phyloP scores from a whole-genome alignment of 2,888 invertebrate genomes.

The Camponotus fellah region DNA sequence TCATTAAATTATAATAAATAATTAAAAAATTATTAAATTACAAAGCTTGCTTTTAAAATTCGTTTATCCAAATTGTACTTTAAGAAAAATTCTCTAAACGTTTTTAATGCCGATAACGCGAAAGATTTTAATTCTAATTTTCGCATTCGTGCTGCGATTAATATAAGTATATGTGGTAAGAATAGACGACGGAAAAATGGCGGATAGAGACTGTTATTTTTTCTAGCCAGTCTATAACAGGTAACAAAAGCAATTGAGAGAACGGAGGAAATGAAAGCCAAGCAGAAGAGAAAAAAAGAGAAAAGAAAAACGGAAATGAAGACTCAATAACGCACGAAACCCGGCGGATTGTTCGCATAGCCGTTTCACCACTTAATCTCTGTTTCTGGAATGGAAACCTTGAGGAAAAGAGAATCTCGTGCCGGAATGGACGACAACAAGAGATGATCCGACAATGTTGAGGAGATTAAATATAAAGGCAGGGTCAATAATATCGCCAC shows the following conservation, averaged over 20 bases:
- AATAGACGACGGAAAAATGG: neutral
- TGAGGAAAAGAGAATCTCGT: slow-evolving; percentile 26
- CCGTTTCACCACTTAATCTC: slow-evolving; percentile 45
- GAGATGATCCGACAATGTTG: slow-evolving; percentile 17
- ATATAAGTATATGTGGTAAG: neutral
- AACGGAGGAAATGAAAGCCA: slow-evolving; percentile 27
- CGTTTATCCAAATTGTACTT: neutral
- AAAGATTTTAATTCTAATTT: neutral
- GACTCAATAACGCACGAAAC: slow-evolving; percentile 53
- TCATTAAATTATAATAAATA: too few relatives aligned
- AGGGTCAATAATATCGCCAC: slow-evolving; percentile 34
- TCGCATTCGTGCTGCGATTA: slow-evolving; percentile 4
- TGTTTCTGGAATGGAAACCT: slow-evolving; percentile 48
- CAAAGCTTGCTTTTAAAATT: neutral
- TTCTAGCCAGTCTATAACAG: slow-evolving; percentile 19
- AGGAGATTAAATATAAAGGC: slow-evolving; percentile 13
- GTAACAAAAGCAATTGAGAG: slow-evolving; percentile 46
- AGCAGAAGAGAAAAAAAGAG: slow-evolving; percentile 24
- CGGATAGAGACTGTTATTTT: slow-evolving; percentile 26
- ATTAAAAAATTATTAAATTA: neutral
- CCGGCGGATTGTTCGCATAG: slow-evolving; percentile 20
- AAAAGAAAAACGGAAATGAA: slow-evolving; percentile 11
- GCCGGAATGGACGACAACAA: slow-evolving; percentile 14
- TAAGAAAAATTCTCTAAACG: neutral
- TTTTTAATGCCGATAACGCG: neutral